Conservation (phyloP, 2,797 vertebrate species). For the Typhlichthys eigenmanni region DNA sequence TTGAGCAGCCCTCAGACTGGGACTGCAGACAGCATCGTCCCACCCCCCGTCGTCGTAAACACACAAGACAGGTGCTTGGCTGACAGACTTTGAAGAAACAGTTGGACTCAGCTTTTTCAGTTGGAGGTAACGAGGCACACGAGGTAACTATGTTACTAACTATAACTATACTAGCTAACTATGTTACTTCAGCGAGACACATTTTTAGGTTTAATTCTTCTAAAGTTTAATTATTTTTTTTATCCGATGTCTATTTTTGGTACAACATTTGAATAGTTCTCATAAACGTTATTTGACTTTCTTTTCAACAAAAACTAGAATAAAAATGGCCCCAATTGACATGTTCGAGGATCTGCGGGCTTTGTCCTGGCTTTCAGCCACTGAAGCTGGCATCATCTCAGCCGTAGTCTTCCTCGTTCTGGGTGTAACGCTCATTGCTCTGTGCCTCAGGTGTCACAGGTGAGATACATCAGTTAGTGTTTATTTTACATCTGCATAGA, state of each 20-base stretch:
- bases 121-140: conserved; percentile 1
- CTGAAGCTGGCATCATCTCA: conserved; percentile 62
- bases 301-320: background rate
- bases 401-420: conserved; percentile 62
- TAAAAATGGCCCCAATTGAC: conserved; percentile 63
- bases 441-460: conserved; percentile 66
- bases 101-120: conserved; percentile 4
- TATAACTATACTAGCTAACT: too few species aligned
- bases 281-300: too few species aligned
- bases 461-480: conserved; percentile 32
- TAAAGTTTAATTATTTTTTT: background rate
- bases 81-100: conserved; percentile 31
- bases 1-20: conserved; percentile 33
- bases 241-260: too few species aligned
- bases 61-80: conserved; percentile 38
- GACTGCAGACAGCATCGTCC: conserved; percentile 22
- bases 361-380: conserved; percentile 40
- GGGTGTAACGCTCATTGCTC: conserved; percentile 50
- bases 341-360: conserved; percentile 22
- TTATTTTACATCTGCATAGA: too few species aligned
- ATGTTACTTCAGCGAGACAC: too few species aligned
- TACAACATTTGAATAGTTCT: too few species aligned
- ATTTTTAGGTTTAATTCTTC: too few species aligned
- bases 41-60: conserved; percentile 23
- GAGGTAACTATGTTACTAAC: conserved; percentile 21